phyloP scores from a whole-genome alignment of 2,888 invertebrate species.

The Phengaris arion region DNA sequence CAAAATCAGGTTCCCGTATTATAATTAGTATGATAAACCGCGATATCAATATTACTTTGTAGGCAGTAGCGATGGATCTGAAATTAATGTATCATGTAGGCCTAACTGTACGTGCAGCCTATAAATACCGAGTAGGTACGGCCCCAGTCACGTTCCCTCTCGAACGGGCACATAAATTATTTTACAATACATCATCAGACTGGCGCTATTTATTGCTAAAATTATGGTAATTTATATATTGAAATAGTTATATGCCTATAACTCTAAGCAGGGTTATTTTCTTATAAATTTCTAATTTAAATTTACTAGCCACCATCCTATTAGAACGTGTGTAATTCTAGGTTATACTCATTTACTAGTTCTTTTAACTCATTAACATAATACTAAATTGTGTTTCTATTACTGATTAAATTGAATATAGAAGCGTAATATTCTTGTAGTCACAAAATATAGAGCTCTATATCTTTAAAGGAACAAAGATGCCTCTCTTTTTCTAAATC shows the following conservation, averaged over 20 bases:
- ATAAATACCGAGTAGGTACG: constrained; percentile 10
- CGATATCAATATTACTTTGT: constrained; percentile 26
- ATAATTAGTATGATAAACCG: constrained; percentile 23
- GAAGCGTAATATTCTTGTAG: neutral
- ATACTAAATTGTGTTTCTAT: neutral
- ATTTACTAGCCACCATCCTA: neutral
- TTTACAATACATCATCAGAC: constrained; percentile 31
- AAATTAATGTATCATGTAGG: constrained; percentile 28
- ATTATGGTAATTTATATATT: constrained; percentile 30
- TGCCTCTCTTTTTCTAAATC: no score
- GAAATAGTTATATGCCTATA: constrained; percentile 31
- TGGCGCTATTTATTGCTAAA: constrained; percentile 31
- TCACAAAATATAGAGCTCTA: neutral
- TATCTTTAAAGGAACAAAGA: no score
- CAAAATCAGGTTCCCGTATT: neutral
- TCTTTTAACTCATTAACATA: neutral
- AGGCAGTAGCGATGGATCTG: constrained; percentile 20
- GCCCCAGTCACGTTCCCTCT: constrained; percentile 22
- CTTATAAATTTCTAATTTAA: constrained; percentile 30
- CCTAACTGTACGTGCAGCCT: constrained; percentile 27
- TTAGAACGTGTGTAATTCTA: constrained; percentile 12
- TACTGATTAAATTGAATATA: neutral
- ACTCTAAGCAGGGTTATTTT: constrained; percentile 23
- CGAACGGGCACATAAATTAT: constrained; percentile 24
- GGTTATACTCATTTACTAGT: neutral